Conservation (phyloP, 2,797 vertebrate species). For the Bovichtus variegatus region DNA sequence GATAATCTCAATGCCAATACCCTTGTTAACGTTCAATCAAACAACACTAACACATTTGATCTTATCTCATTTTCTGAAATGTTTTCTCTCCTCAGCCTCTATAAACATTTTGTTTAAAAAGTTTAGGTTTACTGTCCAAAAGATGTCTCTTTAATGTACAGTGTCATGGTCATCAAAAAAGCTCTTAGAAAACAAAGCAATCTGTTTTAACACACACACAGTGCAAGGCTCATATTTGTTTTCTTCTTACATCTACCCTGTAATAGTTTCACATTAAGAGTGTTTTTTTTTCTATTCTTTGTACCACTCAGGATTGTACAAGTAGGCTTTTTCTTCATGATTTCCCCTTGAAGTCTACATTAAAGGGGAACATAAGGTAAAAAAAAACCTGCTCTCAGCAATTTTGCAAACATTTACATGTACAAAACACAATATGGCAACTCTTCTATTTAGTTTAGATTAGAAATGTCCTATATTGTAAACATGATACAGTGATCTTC, state of each 20-base stretch:
- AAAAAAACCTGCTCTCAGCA: background rate
- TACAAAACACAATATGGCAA: background rate
- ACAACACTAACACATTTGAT: background rate
- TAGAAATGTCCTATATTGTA: background rate
- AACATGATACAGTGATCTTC: background rate
- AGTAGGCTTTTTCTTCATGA: background rate
- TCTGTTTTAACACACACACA: background rate
- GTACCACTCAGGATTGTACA: background rate
- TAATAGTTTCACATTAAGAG: background rate
- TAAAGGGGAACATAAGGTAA: background rate
- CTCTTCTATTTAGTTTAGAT: background rate
- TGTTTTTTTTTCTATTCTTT: background rate
- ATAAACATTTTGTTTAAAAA: slow-evolving; percentile 5
- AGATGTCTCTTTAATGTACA: background rate
- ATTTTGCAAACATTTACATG: background rate
- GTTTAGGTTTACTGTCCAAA: background rate
- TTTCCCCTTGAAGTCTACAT: slow-evolving; percentile 1
- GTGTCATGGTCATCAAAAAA: background rate
- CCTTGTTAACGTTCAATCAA: background rate
- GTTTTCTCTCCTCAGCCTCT: background rate
- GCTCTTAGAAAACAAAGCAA: background rate
- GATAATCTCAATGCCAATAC: background rate
- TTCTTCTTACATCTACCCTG: background rate
- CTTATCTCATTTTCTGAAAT: background rate
- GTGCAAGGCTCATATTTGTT: background rate